Percentiles rank a stretch among this genome's conserved stretches.
Evolutionary conservation across 2,113 vertebrate genomes (phyloP).

Genomic region (Tetraodon nigroviridis): DNA sequence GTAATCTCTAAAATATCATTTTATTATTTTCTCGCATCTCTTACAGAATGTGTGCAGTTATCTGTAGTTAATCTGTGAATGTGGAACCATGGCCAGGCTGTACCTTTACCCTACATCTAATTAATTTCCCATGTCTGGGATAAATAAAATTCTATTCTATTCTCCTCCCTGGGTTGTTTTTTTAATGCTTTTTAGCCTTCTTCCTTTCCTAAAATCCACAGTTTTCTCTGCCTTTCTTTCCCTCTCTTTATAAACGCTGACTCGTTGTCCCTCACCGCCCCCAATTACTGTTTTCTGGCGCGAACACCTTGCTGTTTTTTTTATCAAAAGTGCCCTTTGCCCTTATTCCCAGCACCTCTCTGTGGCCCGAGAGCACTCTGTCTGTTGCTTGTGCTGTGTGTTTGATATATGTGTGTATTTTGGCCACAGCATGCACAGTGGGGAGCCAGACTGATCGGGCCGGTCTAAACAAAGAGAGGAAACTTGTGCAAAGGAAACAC

Average conservation of each 20-base stretch:
- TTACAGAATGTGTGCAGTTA: no score
- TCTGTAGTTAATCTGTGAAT: no score
- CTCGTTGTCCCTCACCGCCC: background rate
- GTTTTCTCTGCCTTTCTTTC: constrained; percentile 4
- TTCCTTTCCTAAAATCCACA: constrained; percentile 4
- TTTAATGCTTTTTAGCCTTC: background rate
- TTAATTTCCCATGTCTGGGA: no score
- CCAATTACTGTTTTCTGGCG: constrained; percentile 6
- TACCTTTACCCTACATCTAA: background rate
- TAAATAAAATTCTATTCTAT: background rate
- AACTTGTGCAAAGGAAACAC: constrained; percentile 70
- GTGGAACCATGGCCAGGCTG: background rate
- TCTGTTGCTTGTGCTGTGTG: constrained; percentile 58
- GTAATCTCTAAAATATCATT: no score
- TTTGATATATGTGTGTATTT: constrained; percentile 68
- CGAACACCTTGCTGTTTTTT: constrained; percentile 14
- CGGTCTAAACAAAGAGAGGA: constrained; percentile 75
- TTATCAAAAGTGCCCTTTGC: constrained; percentile 24
- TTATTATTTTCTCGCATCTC: no score
- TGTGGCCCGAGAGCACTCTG: constrained; percentile 34
- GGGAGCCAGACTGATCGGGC: constrained; percentile 65
- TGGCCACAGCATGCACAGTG: constrained; percentile 54
- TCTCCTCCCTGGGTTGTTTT: background rate
- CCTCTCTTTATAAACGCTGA: background rate
- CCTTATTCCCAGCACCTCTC: constrained; percentile 50